Conservation (phyloP, 2,113 vertebrate genomes). For the Psittacus erithacus region DNA sequence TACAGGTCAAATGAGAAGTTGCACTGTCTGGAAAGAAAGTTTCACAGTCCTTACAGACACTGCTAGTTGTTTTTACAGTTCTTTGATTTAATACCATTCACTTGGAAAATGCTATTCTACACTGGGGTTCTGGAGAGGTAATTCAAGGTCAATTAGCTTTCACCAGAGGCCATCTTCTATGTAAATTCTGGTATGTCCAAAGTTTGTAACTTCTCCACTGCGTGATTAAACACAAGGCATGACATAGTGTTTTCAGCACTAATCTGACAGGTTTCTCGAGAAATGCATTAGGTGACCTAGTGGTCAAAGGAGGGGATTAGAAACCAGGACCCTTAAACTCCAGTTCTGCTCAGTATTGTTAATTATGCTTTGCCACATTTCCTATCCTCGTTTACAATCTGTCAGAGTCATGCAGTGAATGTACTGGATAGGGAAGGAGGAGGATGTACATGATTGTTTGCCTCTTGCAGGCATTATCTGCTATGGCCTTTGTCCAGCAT, state of each 20-base stretch:
- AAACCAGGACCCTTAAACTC: not conserved
- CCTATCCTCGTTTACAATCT: not conserved
- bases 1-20: slow-evolving; percentile 48
- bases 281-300: not conserved
- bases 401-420: not conserved
- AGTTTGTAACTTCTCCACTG: not conserved
- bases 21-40: slow-evolving; percentile 9
- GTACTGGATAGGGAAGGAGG: not conserved
- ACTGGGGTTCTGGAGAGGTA: not conserved
- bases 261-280: not conserved
- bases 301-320: fast-evolving
- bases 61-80: not conserved
- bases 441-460: not conserved
- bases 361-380: not conserved
- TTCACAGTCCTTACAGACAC: not conserved
- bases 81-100: not conserved
- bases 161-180: not conserved
- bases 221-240: not conserved
- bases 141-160: not conserved
- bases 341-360: not conserved
- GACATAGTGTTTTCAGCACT: not conserved
- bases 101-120: not conserved
- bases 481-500: not conserved
- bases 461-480: not conserved
- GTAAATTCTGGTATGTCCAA: not conserved